These are phyloP conservation scores for Hassar affinis DNA, from an alignment of 2,113 vertebrate species.

Conservation along the genomic window DNA sequence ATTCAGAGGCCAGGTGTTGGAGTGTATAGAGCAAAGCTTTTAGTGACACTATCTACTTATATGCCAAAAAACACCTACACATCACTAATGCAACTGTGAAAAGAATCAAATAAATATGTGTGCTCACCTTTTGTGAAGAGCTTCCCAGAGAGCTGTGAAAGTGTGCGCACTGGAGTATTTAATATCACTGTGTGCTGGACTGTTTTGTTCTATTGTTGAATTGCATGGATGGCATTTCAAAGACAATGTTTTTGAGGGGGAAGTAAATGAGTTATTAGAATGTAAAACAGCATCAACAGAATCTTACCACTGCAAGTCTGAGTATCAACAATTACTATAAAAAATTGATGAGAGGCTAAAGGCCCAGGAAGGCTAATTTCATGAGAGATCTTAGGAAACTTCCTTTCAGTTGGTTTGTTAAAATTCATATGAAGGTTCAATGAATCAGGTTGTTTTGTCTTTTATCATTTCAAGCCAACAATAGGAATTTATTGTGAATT, in stretches of 20 bases:
- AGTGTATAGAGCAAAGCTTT: conserved; percentile 21
- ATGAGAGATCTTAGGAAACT: too few species aligned
- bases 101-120: conserved; percentile 27
- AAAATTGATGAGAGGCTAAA: background rate
- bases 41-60: background rate
- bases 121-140: background rate
- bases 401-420: too few species aligned
- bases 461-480: too few species aligned
- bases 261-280: background rate
- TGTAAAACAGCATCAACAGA: background rate
- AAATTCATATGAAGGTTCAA: too few species aligned
- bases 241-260: background rate
- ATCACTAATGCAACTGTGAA: conserved; percentile 24
- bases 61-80: conserved; percentile 26
- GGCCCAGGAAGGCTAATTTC: too few species aligned
- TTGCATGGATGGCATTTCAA: background rate
- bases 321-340: too few species aligned
- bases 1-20: conserved; percentile 3
- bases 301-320: background rate
- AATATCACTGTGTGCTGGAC: background rate
- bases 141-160: background rate
- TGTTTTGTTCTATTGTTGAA: background rate
- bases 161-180: background rate
- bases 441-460: too few species aligned
- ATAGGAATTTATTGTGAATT: too few species aligned